These are phyloP conservation scores for Lampropteryx suffumata DNA, from an alignment of 2,888 invertebrate genomes.

Conservation along the genomic window DNA sequence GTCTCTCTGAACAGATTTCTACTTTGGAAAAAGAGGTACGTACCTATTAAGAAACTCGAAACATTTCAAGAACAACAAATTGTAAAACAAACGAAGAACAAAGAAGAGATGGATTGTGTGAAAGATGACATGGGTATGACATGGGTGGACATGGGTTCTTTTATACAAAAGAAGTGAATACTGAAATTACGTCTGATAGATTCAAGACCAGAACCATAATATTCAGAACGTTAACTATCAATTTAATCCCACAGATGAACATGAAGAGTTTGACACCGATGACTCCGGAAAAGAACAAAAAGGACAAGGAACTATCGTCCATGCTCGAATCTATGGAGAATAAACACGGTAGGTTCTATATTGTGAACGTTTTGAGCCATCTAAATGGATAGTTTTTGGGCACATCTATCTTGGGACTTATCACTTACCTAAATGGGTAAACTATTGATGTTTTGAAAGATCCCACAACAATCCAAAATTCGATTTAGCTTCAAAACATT, in stretches of 20 bases:
- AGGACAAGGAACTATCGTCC: constrained; percentile 88
- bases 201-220: too few relatives aligned
- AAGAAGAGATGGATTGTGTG: too few relatives aligned
- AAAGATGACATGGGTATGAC: too few relatives aligned
- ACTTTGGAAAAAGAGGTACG: constrained; percentile 91
- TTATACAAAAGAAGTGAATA: too few relatives aligned
- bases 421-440: constrained; percentile 63
- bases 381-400: constrained; percentile 25
- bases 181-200: too few relatives aligned
- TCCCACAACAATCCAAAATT: constrained; percentile 33
- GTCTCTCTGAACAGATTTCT: constrained; percentile 90
- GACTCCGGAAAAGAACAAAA: constrained; percentile 84
- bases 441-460: constrained; percentile 82
- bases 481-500: constrained; percentile 72
- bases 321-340: constrained; percentile 91
- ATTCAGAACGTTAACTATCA: too few relatives aligned
- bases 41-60: not conserved
- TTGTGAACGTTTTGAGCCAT: not conserved
- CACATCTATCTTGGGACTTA: constrained; percentile 28
- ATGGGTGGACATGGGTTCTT: too few relatives aligned
- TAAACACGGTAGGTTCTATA: constrained; percentile 88
- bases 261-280: constrained; percentile 83
- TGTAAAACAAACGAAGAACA: too few relatives aligned
- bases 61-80: too few relatives aligned
- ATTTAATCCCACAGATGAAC: constrained; percentile 72